Evolutionary conservation across 2,888 invertebrate species (phyloP), one percentile per base, ranked within the genome.

Genomic region (Hypena proboscidalis): DNA sequence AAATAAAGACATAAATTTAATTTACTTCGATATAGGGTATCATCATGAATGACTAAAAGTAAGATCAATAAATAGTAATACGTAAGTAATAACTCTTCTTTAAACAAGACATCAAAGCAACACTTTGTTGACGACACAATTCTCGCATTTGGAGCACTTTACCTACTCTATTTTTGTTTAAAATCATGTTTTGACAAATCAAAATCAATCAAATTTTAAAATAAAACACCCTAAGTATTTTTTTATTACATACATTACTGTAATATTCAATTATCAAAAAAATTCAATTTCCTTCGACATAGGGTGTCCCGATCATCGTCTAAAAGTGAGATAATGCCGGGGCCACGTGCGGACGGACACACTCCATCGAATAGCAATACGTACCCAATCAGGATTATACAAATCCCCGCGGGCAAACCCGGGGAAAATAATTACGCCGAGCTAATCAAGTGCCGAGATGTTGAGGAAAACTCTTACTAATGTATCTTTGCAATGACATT

Each of bases 351-450:
- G 90, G 81, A 76, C 62, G 63, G 62, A 69, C 82, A 85, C 87
- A 87, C 88, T 87, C 83, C 85, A 87, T 88, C 87, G 88, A 80
- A 70, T 85, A 80, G 81, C 84, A 85, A 89, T 86, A 87, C 85
- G 84, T 80, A 80, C 82, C 89, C 89, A 90, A 90, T 90, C 88
- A 87, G 90, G 89, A 89, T 90, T 89, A 89, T 83, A 85, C 85
- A 85, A 86, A 85, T 86, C 88, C 88, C 70, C 63, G 80, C 77
- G 83, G 82, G 76, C 68, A 64, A 64, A 66, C 63, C 63, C 67
- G 68, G 75, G 75, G 77, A 80, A 86, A 88, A 88, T 88, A 88
- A 90, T 90, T 89, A 88, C 84, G 77, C 72, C 51, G 77, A 80
- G 80, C 80, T 88, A 89, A 88, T 88, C 86, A 86, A 88, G 81